Percentiles rank a stretch among this genome's conserved stretches.
phyloP scores from a whole-genome alignment of 1,140 invertebrate species.

The Bombyx mori region ASM3026992v2 NC_085114.1:9222501-9223000 shows the following conservation, averaged over 20 bases:
- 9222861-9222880: constrained; percentile 42
- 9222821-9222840: constrained; percentile 18
- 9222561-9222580: too few species aligned
- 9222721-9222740: not conserved
- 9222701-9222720: too few species aligned
- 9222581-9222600: too few species aligned
- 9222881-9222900: constrained; percentile 36
- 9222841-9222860: constrained; percentile 29
- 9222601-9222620: too few species aligned
- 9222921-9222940: constrained; percentile 50
- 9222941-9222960: constrained; percentile 55
- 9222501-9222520: too few species aligned
- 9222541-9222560: too few species aligned
- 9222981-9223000: constrained; percentile 65
- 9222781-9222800: constrained; percentile 2
- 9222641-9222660: too few species aligned
- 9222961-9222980: constrained; percentile 58
- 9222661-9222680: too few species aligned
- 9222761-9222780: not conserved
- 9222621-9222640: too few species aligned
- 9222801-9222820: constrained; percentile 2
- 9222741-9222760: not conserved
- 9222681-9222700: too few species aligned
- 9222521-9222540: too few species aligned
- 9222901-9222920: constrained; percentile 44